phyloP scores from a whole-genome alignment of 2,888 invertebrate species.

The Drosophila niveifrons region DNA sequence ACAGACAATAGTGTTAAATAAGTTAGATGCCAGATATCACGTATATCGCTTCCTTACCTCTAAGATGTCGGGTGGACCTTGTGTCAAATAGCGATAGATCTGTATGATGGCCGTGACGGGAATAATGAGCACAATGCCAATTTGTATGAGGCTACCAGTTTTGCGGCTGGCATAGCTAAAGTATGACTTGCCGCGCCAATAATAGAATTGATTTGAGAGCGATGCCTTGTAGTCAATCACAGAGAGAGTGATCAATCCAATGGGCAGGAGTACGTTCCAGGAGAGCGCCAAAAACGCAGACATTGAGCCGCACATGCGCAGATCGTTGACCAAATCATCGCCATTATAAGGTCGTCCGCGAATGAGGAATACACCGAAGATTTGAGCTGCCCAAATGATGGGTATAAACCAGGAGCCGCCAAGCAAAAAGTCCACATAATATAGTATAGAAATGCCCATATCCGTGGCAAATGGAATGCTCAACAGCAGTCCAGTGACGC shows the following conservation, averaged over 20 bases:
- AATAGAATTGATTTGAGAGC: constrained; percentile 89
- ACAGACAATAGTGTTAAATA: not conserved
- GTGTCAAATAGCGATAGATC: constrained; percentile 91
- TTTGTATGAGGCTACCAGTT: constrained; percentile 91
- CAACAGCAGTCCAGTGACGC: constrained; percentile 92
- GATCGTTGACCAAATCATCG: constrained; percentile 84
- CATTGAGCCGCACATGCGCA: constrained; percentile 86
- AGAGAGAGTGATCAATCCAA: constrained; percentile 91
- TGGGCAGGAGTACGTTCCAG: constrained; percentile 95
- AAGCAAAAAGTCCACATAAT: constrained; percentile 93
- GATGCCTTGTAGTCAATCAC: constrained; percentile 90
- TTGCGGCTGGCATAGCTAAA: constrained; percentile 93
- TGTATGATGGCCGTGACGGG: constrained; percentile 87
- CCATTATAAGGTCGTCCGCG: constrained; percentile 94
- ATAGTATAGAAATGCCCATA: constrained; percentile 92
- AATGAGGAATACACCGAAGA: constrained; percentile 94
- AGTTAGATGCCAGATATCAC: not conserved
- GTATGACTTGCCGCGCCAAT: constrained; percentile 90
- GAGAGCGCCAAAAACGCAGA: constrained; percentile 91
- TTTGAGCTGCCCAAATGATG: constrained; percentile 90
- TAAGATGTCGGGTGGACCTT: constrained; percentile 93
- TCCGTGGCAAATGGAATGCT: constrained; percentile 95
- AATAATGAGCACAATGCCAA: constrained; percentile 90
- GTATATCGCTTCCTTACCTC: constrained; percentile 89
- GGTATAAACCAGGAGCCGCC: constrained; percentile 96